Evolutionary conservation across 2,888 invertebrate species (phyloP), one percentile per base, ranked within the genome.

Genomic region (Rhagonycha fulva): DNA sequence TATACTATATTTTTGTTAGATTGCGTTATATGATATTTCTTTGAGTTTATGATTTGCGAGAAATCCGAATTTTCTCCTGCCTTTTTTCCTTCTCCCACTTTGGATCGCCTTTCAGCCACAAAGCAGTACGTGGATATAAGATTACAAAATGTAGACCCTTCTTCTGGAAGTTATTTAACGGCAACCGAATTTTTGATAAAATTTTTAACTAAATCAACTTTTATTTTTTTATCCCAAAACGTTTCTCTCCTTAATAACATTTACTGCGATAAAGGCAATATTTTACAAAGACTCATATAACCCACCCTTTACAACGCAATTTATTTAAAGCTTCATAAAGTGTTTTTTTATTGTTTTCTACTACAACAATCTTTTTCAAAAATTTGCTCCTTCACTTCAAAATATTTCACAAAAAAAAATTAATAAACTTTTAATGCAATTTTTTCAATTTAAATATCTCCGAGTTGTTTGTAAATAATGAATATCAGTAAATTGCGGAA

Each of bases 401-500:
- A 47, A 47, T 47, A 47, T 47, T 32, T n/a, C 12, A 12, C 32
- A 12, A 11, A n/a, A 47, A 47, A 47, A 47, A 47, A 47, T 47
- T 47, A 47, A 47, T 47, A 47, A 47, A 47, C 62, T 69, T 77
- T 69, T 78, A 78, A 76, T 73, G 77, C 72, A 74, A 80, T 81
- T 78, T 78, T 80, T 80, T 80, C 78, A 78, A 76, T 72, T 78
- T 47, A 47, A 47, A 47, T 47, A 47, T 47, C 47, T 12, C 47
- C 47, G 82, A 82, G 81, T 82, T 82, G 83, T 82, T 81, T 81
- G 84, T 84, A 85, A 84, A 84, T 86, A 86, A 86, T 86, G 86
- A 85, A 86, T 86, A 86, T 85, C 85, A 82, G 84, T 82, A 83
- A 84, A 85, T 86, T 85, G 85, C 86, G 86, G 86, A 86, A 86